Conservation (phyloP, 2,113 vertebrate species). For the Scophthalmus maximus region DNA sequence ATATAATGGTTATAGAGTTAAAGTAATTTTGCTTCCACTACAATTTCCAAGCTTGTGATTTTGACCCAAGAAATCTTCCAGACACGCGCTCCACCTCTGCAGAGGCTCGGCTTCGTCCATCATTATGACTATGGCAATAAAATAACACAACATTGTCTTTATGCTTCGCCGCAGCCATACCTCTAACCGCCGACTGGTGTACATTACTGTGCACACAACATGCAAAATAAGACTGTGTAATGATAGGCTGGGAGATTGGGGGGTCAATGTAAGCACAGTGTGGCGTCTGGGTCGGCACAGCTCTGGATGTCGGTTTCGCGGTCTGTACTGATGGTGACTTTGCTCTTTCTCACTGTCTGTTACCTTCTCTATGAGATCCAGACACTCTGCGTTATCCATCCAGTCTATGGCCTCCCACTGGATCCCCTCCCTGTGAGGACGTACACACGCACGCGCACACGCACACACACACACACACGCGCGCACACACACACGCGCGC, state of each 20-base stretch:
- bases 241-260: conserved; percentile 61
- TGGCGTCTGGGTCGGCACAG: conserved; percentile 63
- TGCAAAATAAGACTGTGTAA: conserved; percentile 68
- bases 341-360: conserved; percentile 33
- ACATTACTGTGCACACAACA: conserved; percentile 70
- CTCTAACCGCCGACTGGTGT: conserved; percentile 57
- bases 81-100: conserved; percentile 14
- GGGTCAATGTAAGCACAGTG: conserved; percentile 61
- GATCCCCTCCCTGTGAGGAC: conserved; percentile 88
- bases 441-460: conserved; percentile 42
- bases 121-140: conserved; percentile 47
- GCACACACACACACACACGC: conserved; percentile 41
- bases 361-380: conserved; percentile 96
- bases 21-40: conserved; percentile 3
- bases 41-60: conserved; percentile 23
- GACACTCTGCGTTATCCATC: conserved; percentile 96
- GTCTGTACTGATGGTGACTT: conserved; percentile 45
- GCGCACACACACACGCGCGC: background rate
- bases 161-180: conserved; percentile 39
- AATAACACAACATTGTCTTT: conserved; percentile 59
- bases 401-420: conserved; percentile 96
- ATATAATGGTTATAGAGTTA: background rate
- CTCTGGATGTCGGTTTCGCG: conserved; percentile 66
- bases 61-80: conserved; percentile 30
- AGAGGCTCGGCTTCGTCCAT: conserved; percentile 29